Conservation (phyloP, 37 sponge, comb jelly and placozoan species). For the Lycopodina hypogea region DNA sequence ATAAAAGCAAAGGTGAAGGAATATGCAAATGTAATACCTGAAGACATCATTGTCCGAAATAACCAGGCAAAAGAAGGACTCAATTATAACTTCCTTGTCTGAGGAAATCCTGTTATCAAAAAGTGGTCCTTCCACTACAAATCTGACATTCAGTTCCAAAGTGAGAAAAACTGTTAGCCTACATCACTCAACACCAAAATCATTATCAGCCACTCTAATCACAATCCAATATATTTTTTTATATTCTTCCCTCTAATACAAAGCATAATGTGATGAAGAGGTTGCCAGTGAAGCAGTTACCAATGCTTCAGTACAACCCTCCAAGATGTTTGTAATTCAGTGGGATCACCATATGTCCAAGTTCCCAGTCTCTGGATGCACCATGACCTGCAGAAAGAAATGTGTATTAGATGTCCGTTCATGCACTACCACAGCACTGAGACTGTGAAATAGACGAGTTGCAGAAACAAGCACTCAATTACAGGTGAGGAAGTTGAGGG, state of each 20-base stretch:
- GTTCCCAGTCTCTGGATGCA: constrained; percentile 58
- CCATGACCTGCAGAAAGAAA: constrained; percentile 76
- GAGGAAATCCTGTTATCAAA: background rate
- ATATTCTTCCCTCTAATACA: background rate
- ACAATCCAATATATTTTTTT: background rate
- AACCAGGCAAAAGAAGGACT: too few species aligned
- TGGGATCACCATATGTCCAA: constrained; percentile 80
- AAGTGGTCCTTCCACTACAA: background rate
- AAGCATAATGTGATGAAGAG: background rate
- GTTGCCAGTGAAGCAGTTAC: background rate
- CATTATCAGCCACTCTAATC: constrained; percentile 7
- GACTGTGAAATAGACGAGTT: background rate
- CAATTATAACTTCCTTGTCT: too few species aligned
- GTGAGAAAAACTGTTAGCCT: background rate
- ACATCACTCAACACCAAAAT: background rate
- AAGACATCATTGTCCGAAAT: background rate
- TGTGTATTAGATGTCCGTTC: constrained; percentile 59
- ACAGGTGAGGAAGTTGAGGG: too few species aligned
- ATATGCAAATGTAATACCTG: too few species aligned
- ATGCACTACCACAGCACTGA: constrained; percentile 68
- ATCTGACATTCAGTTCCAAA: background rate
- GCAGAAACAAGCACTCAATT: background rate
- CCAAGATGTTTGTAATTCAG: constrained; percentile 62
- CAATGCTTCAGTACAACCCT: background rate
- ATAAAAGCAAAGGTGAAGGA: too few species aligned